Base-by-base conservation (phyloP, 2,888 invertebrate genomes). In the Nomada goodeniana region DNA sequence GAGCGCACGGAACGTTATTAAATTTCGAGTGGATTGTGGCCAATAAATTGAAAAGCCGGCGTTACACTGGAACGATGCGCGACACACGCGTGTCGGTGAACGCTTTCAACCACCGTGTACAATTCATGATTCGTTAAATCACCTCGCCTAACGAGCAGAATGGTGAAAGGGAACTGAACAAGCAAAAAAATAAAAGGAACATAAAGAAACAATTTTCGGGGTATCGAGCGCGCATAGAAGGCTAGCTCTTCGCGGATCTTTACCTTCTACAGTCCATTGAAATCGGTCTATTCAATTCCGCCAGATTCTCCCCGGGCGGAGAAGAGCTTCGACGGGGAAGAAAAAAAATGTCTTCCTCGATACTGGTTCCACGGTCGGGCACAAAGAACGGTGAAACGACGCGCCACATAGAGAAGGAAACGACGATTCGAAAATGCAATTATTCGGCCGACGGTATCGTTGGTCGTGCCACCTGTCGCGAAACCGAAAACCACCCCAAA, bases 391-490 rank as follows among this genome's bases (percentile, higher is more conserved):
- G 44, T 10, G 78, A 74, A 86, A 76, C 74, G 60, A 78, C 82
- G 69, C 61, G 76, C 42, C 67, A 61, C 60, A 59, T 77, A 76
- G 72, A 47, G 67, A 42, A 50, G 53, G 63, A 83, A 84, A 85
- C 64, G 86, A 84, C 81, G 74, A 88, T 91, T 89, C 78, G 76
- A 89, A 89, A 91, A 91, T 86, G 85, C 89, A 91, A 91, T 91
- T 91, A 90, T 90, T 85, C 85, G 78, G 76, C 78, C 82, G 86
- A 86, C 89, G 89, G 89, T 20, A 88, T 86, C 78, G 83, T 79
- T 79, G 59, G 23, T 29, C 57, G 67, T 76, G 79, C 85, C 88
- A 85, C 86, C 83, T 84, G 88, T 87, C 84, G 77, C 82, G 75
- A 80, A 86, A 76, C 80, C 78, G 84, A 82, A 84, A 88, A 85